Percentiles rank a stretch among this genome's conserved stretches.
Evolutionary conservation across 2,888 invertebrate genomes (phyloP).

Genomic region (Nezara viridula): DNA sequence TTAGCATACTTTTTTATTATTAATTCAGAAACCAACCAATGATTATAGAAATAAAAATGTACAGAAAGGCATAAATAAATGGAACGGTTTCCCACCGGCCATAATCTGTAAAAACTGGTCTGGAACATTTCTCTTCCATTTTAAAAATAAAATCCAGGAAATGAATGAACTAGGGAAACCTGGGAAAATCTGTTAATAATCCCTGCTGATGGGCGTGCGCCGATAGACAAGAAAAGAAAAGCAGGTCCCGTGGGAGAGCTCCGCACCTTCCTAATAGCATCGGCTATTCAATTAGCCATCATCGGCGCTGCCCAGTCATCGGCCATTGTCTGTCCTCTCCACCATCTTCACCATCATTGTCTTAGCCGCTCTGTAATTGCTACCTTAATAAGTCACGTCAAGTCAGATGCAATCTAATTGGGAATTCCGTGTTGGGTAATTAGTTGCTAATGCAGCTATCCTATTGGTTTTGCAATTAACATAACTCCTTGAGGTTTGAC

Average conservation of each 20-base stretch:
- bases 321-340: conserved; percentile 32
- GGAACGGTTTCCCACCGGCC: background rate
- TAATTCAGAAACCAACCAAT: background rate
- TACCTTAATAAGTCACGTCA: conserved; percentile 26
- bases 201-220: background rate
- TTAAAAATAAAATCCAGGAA: conserved; percentile 13
- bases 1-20: too few relatives aligned
- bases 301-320: background rate
- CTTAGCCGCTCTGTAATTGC: conserved; percentile 31
- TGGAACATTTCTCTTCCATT: background rate
- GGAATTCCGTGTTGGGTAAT: conserved; percentile 20
- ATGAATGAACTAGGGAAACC: background rate
- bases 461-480: conserved; percentile 45
- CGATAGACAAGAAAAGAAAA: background rate
- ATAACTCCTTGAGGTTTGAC: conserved; percentile 45
- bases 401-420: background rate
- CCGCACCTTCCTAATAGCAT: conserved; percentile 25
- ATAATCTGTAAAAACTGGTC: background rate
- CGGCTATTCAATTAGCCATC: conserved; percentile 21
- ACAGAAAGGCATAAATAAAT: background rate
- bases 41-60: background rate
- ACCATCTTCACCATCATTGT: background rate
- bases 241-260: conserved; percentile 12
- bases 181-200: conserved; percentile 34
- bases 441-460: background rate